Conservation (phyloP, 2,888 invertebrate species). For the Cacoxenus indagator region DNA sequence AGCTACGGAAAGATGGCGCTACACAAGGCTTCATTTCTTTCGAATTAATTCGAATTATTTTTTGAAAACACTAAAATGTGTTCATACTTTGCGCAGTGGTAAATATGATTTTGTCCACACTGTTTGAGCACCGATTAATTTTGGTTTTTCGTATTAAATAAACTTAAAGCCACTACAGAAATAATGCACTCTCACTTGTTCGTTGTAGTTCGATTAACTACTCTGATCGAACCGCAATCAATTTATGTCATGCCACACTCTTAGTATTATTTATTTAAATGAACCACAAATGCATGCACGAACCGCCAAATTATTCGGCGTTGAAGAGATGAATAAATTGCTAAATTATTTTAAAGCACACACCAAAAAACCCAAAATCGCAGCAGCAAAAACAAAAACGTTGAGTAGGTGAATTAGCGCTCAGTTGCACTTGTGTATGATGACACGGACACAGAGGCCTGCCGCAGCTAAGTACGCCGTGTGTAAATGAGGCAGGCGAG, state of each 20-base stretch:
- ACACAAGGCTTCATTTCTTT: no score
- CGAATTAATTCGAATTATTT: no score
- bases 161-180: no score
- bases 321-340: slow-evolving; percentile 18
- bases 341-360: slow-evolving; percentile 43
- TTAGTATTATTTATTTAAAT: slow-evolving; percentile 57
- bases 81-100: no score
- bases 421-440: background rate
- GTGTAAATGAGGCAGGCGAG: background rate
- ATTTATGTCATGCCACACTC: slow-evolving; percentile 39
- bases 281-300: slow-evolving; percentile 52
- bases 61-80: no score
- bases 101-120: no score
- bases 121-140: no score
- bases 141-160: no score
- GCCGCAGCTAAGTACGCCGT: background rate
- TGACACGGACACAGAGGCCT: background rate
- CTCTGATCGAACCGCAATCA: no score
- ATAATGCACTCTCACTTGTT: background rate
- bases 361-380: slow-evolving; percentile 52
- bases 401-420: background rate
- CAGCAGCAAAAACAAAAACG: background rate
- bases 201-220: background rate
- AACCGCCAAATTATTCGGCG: background rate
- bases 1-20: no score